Percentiles rank a stretch among this genome's conserved stretches.
These are phyloP conservation scores for Cyphomyrus plagiostoma DNA, from an alignment of 2,113 vertebrate genomes.

Conservation along the genomic window DNA sequence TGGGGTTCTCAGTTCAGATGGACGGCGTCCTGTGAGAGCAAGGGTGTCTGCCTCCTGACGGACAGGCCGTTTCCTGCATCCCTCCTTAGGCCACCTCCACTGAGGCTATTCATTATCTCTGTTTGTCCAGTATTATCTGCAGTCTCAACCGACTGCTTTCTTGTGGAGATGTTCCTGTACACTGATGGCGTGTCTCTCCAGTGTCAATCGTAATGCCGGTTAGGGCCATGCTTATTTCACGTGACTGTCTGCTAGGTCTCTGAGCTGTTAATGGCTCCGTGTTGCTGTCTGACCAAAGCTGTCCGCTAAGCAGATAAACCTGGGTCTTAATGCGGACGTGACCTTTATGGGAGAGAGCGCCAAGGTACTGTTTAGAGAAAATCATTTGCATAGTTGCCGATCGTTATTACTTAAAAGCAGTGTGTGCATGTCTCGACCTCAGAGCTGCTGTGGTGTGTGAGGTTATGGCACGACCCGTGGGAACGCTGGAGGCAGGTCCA, in stretches of 20 bases:
- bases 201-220: not conserved
- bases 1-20: not conserved
- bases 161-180: not conserved
- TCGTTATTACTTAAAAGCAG: not conserved
- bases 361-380: not conserved
- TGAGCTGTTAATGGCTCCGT: not conserved
- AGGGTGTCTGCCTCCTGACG: not conserved
- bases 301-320: not conserved
- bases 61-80: not conserved
- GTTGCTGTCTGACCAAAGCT: not conserved
- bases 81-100: not conserved
- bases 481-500: not conserved
- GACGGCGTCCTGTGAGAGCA: not conserved
- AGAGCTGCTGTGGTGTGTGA: not conserved
- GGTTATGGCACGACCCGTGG: not conserved
- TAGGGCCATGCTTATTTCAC: not conserved
- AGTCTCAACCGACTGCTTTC: not conserved
- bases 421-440: not conserved
- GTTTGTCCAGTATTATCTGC: not conserved
- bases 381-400: not conserved
- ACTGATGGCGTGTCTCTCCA: not conserved
- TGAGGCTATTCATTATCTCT: not conserved
- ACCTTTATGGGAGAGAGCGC: not conserved
- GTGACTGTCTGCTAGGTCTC: not conserved
- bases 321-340: not conserved